A percentile compares a stretch with the other conserved stretches of the same genome.
These are phyloP conservation scores for Girardinus metallicus DNA, from an alignment of 2,797 vertebrate genomes.

Conservation along the genomic window DNA sequence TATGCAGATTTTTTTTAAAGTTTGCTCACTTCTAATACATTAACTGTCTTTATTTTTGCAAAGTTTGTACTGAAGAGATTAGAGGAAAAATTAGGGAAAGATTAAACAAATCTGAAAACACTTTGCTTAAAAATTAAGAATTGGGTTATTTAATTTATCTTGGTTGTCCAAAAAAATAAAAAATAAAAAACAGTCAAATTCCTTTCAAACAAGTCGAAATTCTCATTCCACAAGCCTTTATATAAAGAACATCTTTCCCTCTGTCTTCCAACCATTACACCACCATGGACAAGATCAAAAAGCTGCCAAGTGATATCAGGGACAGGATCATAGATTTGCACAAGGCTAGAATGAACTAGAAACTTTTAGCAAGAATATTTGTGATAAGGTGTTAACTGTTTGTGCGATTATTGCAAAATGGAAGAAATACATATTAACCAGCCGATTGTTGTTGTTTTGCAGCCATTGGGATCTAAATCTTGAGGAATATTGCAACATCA, in stretches of 20 bases:
- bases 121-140: not conserved
- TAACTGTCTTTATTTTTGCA: not conserved
- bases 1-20: not conserved
- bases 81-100: not conserved
- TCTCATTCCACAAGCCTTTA: not conserved
- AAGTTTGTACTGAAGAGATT: not conserved
- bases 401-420: not conserved
- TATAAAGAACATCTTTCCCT: not conserved
- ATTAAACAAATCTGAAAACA: not conserved
- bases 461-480: not conserved
- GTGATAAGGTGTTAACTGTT: not conserved
- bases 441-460: not conserved
- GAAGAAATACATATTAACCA: not conserved
- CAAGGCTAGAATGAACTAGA: not conserved
- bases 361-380: not conserved
- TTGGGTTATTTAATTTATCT: not conserved
- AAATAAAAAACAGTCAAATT: not conserved
- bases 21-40: not conserved
- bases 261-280: not conserved
- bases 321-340: not conserved
- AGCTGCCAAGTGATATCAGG: not conserved
- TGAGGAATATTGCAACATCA: not conserved
- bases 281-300: not conserved
- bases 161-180: too few species aligned
- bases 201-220: not conserved